Percentiles rank a stretch among this genome's conserved stretches.
Evolutionary conservation across 2,797 vertebrate species (phyloP).

Genomic region (Rhinoraja longicauda): DNA sequence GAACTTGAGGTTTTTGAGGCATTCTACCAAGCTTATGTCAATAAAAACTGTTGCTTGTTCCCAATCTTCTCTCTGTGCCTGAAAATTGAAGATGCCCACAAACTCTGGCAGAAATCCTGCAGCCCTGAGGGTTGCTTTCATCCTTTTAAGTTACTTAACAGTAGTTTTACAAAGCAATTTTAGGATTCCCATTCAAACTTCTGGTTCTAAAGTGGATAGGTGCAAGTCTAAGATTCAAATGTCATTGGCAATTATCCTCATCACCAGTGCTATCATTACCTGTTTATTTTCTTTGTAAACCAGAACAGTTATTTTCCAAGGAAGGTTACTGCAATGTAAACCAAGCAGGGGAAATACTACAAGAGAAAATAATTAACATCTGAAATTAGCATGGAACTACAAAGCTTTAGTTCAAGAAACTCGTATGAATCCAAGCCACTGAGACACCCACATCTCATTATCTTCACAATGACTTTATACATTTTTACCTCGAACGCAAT

Average conservation of each 20-base stretch:
- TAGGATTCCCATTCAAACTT: background rate
- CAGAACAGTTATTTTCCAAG: background rate
- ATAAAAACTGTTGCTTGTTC: too few relatives aligned
- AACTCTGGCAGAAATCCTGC: too few relatives aligned
- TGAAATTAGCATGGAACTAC: background rate
- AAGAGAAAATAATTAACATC: background rate
- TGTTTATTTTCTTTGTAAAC: background rate
- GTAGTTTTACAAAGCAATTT: background rate
- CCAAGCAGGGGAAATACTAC: background rate
- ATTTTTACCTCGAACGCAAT: background rate
- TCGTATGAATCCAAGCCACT: background rate
- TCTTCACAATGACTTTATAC: background rate
- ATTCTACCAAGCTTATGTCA: too few relatives aligned
- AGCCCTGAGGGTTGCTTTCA: background rate
- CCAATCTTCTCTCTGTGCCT: too few relatives aligned
- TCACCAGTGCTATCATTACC: background rate
- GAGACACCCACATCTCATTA: background rate
- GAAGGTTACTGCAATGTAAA: background rate
- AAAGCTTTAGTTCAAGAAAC: background rate
- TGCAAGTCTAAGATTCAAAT: background rate
- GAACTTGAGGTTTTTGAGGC: too few relatives aligned
- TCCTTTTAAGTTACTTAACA: background rate
- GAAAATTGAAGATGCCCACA: too few relatives aligned
- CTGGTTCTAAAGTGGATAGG: background rate
- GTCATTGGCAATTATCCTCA: background rate